Evolutionary conservation across 2,113 vertebrate genomes (phyloP), one percentile per base, ranked within the genome.

Genomic region (Lamprotornis superbus): DNA sequence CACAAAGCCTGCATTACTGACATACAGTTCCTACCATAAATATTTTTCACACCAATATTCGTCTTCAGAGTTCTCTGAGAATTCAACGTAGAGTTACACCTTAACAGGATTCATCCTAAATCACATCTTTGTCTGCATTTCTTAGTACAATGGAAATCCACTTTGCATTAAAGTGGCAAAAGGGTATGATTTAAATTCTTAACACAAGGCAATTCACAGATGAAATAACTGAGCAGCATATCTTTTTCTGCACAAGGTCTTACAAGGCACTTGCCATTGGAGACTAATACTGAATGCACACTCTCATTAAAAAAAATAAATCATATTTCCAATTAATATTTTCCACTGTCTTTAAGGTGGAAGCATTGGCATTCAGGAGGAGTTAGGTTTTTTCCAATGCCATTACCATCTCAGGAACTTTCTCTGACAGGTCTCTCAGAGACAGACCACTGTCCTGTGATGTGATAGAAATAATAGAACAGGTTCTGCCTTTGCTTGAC

Each of bases 61-160:
- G 74, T 69, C 67, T 94, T 56, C 57, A 90, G 95, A 89, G 23
- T 89, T 89, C 93, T 88, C 75, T 67, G 56, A 61, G 57, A 95
- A 85, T 91, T 97, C 95, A 95, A 94, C 91, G 94, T 4, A 50
- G 68, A 95, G 87, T 93, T 96, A 96, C 9, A 93, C 88, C 86
- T 95, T 95, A 94, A 96, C 95, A 97, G 89, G 71, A 97, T 87
- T 94, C 76, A 24, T 92, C 85, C 93, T 97, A 97, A 98, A 97
- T 98, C 97, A 97, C 91, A 91, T 94, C 86, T 94, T 96, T 94
- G 91, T 96, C 96, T 97, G 92, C 91, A 89, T 69, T 93, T 96
- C 96, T 95, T 87, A 94, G 90, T 86, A 95, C 93, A 96, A 87
- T 23, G 96, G 93, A 95, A 94, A 94, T 63, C 28, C 83, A 94